Percentiles rank a stretch among this genome's conserved stretches.
Conservation (phyloP, 2,888 invertebrate genomes). For the Andrena bucephala region DNA sequence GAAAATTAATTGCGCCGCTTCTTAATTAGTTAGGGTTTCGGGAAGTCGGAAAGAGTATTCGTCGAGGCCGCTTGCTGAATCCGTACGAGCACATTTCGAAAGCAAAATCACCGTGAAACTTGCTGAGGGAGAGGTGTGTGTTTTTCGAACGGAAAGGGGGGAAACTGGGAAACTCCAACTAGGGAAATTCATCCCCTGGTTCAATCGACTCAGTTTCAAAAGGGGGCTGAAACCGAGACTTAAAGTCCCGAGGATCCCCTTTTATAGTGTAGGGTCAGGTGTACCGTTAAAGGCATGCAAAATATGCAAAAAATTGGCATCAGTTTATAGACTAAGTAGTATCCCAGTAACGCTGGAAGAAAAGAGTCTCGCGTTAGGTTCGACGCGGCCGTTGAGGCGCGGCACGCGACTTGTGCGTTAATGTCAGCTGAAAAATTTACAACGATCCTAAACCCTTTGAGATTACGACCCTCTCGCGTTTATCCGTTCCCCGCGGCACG, state of each 20-base stretch:
- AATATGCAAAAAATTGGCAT: conserved; percentile 22
- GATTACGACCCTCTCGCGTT: conserved; percentile 57
- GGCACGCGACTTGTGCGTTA: conserved; percentile 60
- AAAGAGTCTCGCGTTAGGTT: conserved; percentile 29
- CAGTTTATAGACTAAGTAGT: conserved; percentile 19
- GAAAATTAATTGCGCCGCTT: conserved; percentile 80
- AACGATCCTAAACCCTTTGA: conserved; percentile 60
- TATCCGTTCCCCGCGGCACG: conserved; percentile 47
- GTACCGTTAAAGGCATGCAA: neutral
- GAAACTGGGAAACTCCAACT: conserved; percentile 7
- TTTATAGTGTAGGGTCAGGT: conserved; percentile 2
- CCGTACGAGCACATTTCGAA: conserved; percentile 8
- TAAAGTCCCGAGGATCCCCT: neutral
- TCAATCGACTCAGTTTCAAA: neutral
- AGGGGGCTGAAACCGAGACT: neutral
- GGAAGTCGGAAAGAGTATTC: conserved; percentile 46
- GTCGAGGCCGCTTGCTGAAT: conserved; percentile 15
- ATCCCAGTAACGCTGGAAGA: conserved; percentile 16
- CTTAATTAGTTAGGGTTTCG: conserved; percentile 74
- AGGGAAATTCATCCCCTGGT: neutral
- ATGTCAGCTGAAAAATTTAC: conserved; percentile 60
- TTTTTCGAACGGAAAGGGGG: neutral
- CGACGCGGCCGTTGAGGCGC: conserved; percentile 29
- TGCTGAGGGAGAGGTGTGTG: neutral
- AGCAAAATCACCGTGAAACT: conserved; percentile 23